Evolutionary conservation across 2,797 vertebrate species (phyloP), one percentile per base, ranked within the genome.

Genomic region (Lutjanus argentimaculatus): DNA sequence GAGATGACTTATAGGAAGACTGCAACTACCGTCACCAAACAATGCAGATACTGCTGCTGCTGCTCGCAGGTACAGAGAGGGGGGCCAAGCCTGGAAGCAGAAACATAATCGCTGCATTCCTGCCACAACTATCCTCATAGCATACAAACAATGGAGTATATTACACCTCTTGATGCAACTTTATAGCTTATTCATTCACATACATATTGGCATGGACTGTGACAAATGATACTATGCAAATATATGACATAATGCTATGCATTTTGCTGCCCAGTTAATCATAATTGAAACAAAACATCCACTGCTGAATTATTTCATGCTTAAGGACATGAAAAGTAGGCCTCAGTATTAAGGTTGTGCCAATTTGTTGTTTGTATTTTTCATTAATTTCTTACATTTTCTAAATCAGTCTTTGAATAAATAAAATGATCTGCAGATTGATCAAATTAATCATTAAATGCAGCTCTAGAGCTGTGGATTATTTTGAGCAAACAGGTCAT

Each of bases 1-100:
- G 21, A 30, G 1, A 58, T 52, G 67, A 81, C 75, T 84, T 76
- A 56, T 46, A 67, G 82, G 36, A 78, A 69, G 43, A 63, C 72
- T 68, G 85, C 74, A 69, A 56, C 66, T 17, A 36, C 45, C 45
- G 52, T 40, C 72, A 52, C 14, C 68, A 36, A 46, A 80, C 68
- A 83, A 75, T 69, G 71, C 85, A 65, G 68, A 49, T 7, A 21
- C 36, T 62, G 70, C 77, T 81, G 70, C 77, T 81, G 4, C 30
- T 36, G 75, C 64, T 72, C 36, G 4, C 56, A 67, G 66, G 70
- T 80, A 46, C 22, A 53, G 48, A 52, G 48, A 51, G 21, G 10
- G 68, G 63, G 56, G n/a, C 13, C 17, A 13, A 21, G 10, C 21
- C 51, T 51, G 62, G 22, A 15, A 58, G 42, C 51, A 67, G 72